Conservation (phyloP, 2,797 vertebrate species). For the Rachycentron canadum region DNA sequence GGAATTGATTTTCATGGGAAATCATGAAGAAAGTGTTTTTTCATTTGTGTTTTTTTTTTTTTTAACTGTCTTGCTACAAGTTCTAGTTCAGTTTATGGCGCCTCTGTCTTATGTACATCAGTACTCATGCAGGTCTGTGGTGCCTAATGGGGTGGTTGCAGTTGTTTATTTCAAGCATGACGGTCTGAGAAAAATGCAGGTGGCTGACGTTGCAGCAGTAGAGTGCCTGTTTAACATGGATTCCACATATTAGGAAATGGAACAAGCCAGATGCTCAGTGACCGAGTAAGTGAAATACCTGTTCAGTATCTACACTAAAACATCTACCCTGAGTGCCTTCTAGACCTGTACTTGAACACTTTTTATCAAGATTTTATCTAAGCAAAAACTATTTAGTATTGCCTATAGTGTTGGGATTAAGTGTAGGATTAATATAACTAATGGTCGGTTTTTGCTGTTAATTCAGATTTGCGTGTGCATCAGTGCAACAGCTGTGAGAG, state of each 20-base stretch:
- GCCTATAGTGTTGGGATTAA: neutral
- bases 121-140: slow-evolving; percentile 6
- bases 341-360: neutral
- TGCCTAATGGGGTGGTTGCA: neutral
- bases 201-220: slow-evolving; percentile 22
- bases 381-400: neutral
- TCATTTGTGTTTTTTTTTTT: neutral
- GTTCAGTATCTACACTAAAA: slow-evolving; percentile 14
- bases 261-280: slow-evolving; percentile 3
- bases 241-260: neutral
- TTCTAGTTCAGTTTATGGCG: neutral
- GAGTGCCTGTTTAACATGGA: slow-evolving; percentile 39
- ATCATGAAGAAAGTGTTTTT: neutral
- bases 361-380: neutral
- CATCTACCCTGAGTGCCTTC: neutral
- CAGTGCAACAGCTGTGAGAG: slow-evolving; percentile 49
- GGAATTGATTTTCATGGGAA: neutral
- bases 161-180: slow-evolving; percentile 37
- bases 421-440: slow-evolving; percentile 23
- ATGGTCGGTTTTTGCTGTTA: slow-evolving; percentile 20
- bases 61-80: neutral
- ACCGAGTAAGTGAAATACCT: slow-evolving; percentile 14
- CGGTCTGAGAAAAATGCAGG: slow-evolving; percentile 30
- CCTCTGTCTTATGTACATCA: slow-evolving; percentile 6
- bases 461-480: slow-evolving; percentile 7